These are phyloP conservation scores for Poeciliopsis infans DNA, from an alignment of 2,797 vertebrate genomes.

Conservation along the genomic window DNA sequence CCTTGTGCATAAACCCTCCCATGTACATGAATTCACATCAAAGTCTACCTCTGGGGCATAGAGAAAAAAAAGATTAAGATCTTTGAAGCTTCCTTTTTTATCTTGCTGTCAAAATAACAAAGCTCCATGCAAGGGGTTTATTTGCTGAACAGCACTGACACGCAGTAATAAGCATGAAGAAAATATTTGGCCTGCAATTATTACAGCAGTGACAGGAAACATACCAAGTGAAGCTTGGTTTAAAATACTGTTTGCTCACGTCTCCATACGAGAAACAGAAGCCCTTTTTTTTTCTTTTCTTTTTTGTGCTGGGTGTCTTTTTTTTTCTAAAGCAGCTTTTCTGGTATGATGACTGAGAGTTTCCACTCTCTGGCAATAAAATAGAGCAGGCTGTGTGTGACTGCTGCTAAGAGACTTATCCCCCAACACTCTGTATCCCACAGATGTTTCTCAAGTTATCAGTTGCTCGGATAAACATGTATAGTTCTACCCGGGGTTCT, in stretches of 20 bases:
- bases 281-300: background rate
- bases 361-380: conserved; percentile 41
- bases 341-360: conserved; percentile 37
- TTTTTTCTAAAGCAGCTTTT: conserved; percentile 18
- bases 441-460: conserved; percentile 22
- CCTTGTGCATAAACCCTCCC: conserved; percentile 33
- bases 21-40: conserved; percentile 14
- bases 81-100: conserved; percentile 25
- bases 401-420: conserved; percentile 35
- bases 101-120: conserved; percentile 32
- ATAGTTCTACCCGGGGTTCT: conserved; percentile 1
- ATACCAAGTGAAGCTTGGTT: conserved; percentile 21
- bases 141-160: conserved; percentile 18
- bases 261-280: conserved; percentile 14
- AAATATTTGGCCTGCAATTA: conserved; percentile 30
- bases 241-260: conserved; percentile 20
- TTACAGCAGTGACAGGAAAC: conserved; percentile 21
- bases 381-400: conserved; percentile 13
- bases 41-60: conserved; percentile 27
- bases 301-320: conserved; percentile 10
- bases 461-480: conserved; percentile 8
- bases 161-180: conserved; percentile 1
- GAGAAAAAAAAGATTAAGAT: background rate
- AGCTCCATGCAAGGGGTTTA: conserved; percentile 17
- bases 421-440: conserved; percentile 15